phyloP scores from a whole-genome alignment of 2,888 invertebrate genomes.

The Apodemia hepburni region DNA sequence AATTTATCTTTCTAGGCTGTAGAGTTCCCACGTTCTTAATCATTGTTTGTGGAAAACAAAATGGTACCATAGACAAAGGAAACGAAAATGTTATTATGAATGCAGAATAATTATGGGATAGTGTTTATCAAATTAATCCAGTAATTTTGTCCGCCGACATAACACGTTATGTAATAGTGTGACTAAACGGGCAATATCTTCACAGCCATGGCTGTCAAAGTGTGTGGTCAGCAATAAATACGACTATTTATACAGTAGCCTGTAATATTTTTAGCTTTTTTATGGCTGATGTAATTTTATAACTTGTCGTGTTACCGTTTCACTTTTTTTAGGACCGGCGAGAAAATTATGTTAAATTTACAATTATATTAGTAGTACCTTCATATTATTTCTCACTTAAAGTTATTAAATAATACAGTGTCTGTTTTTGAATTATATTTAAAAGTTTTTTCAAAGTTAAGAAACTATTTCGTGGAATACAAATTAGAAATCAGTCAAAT shows the following conservation, averaged over 20 bases:
- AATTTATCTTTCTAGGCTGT: conserved; percentile 40
- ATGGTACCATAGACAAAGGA: conserved; percentile 68
- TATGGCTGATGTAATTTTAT: neutral
- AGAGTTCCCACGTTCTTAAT: conserved; percentile 74
- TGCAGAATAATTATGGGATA: conserved; percentile 39
- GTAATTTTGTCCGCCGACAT: neutral
- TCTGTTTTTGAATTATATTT: too few relatives aligned
- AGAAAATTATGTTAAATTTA: too few relatives aligned
- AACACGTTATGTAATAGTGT: neutral
- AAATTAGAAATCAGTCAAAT: conserved; percentile 1
- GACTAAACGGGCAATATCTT: neutral
- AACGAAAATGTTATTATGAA: conserved; percentile 58
- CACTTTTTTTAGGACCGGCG: neutral
- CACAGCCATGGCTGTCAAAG: neutral
- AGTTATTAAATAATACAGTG: too few relatives aligned
- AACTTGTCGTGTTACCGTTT: neutral
- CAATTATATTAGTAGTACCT: too few relatives aligned
- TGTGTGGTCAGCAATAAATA: neutral
- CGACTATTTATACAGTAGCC: neutral
- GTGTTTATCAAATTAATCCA: neutral
- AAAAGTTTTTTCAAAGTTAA: neutral
- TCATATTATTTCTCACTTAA: too few relatives aligned
- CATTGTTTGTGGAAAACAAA: conserved; percentile 73
- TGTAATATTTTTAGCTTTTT: neutral
- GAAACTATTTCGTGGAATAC: neutral